Evolutionary conservation across 2,797 vertebrate species (phyloP).

Genomic region (Anguilla pacifica): DNA sequence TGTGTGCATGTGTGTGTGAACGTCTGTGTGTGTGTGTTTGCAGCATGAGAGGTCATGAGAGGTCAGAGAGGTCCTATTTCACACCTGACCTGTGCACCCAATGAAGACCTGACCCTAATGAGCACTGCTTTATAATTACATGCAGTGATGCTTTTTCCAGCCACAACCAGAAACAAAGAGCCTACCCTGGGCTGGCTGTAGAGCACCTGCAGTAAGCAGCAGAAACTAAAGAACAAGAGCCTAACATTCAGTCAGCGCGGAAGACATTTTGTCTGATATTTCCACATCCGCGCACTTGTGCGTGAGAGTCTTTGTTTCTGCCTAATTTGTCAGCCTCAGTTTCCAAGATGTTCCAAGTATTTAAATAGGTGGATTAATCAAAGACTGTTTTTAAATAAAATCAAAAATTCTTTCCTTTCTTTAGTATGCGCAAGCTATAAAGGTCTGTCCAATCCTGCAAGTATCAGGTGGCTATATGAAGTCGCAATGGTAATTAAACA

Average conservation of each 20-base stretch:
- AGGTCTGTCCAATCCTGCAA: background rate
- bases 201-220: background rate
- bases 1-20: background rate
- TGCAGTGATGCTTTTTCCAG: background rate
- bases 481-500: background rate
- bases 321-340: background rate
- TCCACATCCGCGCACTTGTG: background rate
- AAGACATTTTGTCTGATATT: background rate
- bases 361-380: background rate
- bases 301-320: background rate
- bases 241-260: background rate
- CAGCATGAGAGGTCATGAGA: background rate
- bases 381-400: background rate
- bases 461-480: background rate
- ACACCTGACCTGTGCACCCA: background rate
- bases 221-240: background rate
- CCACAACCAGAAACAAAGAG: background rate
- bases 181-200: background rate
- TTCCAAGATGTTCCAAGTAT: background rate
- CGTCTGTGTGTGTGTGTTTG: background rate
- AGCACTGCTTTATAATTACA: background rate
- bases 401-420: background rate
- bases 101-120: background rate
- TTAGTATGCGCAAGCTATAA: background rate
- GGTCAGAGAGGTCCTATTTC: background rate